A percentile compares a stretch with the other conserved stretches of the same genome.
Conservation (phyloP, 1,140 invertebrate genomes). For the Octopus sinensis region DNA sequence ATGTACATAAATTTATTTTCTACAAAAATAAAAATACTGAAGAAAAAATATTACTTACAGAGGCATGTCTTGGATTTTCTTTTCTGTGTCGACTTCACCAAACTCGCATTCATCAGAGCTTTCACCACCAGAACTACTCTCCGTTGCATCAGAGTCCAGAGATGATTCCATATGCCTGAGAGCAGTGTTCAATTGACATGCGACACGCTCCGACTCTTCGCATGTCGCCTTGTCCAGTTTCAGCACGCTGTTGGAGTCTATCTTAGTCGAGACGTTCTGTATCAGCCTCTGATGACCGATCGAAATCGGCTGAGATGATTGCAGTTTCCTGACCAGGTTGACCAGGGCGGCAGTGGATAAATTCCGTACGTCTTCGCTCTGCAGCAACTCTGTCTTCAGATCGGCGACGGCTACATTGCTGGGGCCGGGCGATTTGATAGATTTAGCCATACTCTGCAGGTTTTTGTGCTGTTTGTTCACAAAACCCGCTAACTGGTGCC, state of each 20-base stretch:
- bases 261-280: constrained; percentile 23
- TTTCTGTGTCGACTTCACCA: constrained; percentile 24
- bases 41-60: constrained; percentile 38
- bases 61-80: constrained; percentile 30
- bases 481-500: constrained; percentile 71
- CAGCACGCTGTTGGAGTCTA: constrained; percentile 36
- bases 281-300: constrained; percentile 24
- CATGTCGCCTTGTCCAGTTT: constrained; percentile 43
- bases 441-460: constrained; percentile 45
- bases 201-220: constrained; percentile 47
- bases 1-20: too few relatives aligned
- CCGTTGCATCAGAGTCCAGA: constrained; percentile 88
- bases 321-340: constrained; percentile 61
- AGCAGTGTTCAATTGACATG: constrained; percentile 69
- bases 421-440: constrained; percentile 25
- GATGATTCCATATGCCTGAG: constrained; percentile 69
- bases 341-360: constrained; percentile 62
- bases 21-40: too few relatives aligned
- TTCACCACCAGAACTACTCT: constrained; percentile 87
- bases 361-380: constrained; percentile 58
- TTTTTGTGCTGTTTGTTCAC: constrained; percentile 69
- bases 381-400: constrained; percentile 54
- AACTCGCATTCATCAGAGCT: constrained; percentile 75
- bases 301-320: constrained; percentile 51
- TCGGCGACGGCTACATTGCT: constrained; percentile 24